Evolutionary conservation across 2,113 vertebrate genomes (phyloP).

Genomic region (Corvus cornix): DNA sequence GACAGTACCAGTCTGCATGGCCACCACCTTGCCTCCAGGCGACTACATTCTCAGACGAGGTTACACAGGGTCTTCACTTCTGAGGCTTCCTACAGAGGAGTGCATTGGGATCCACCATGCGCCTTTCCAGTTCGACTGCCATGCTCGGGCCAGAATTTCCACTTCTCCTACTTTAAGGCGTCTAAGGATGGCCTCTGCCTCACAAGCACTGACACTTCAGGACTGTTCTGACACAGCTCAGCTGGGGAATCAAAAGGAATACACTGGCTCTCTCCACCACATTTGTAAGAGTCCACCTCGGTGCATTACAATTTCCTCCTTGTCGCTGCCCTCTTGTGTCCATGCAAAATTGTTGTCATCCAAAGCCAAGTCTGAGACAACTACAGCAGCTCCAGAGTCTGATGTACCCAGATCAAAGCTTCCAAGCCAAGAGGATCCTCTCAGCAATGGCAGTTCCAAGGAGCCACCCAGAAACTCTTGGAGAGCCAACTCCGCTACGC

Average conservation of each 20-base stretch:
- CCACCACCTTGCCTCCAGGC: not conserved
- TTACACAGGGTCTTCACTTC: not conserved
- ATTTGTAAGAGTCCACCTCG: not conserved
- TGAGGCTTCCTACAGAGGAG: constrained; percentile 51
- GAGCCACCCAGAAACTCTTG: not conserved
- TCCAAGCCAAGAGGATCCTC: not conserved
- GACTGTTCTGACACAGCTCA: constrained; percentile 25
- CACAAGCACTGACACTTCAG: not conserved
- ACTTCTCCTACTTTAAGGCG: constrained; percentile 86
- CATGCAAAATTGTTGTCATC: not conserved
- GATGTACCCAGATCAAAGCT: not conserved
- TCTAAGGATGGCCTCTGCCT: constrained; percentile 74
- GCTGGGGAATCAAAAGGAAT: not conserved
- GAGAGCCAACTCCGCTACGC: not conserved
- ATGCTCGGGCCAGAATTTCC: constrained; percentile 83
- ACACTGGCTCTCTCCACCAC: not conserved
- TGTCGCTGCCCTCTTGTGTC: not conserved
- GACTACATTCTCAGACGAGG: not conserved
- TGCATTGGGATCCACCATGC: not conserved
- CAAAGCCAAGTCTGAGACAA: not conserved
- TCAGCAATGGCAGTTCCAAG: not conserved
- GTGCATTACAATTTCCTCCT: not conserved
- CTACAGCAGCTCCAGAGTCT: not conserved
- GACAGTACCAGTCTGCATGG: not conserved
- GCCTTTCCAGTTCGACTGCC: constrained; percentile 82